Conservation (phyloP, 1,140 invertebrate genomes). For the Trichonephila clavipes region DNA sequence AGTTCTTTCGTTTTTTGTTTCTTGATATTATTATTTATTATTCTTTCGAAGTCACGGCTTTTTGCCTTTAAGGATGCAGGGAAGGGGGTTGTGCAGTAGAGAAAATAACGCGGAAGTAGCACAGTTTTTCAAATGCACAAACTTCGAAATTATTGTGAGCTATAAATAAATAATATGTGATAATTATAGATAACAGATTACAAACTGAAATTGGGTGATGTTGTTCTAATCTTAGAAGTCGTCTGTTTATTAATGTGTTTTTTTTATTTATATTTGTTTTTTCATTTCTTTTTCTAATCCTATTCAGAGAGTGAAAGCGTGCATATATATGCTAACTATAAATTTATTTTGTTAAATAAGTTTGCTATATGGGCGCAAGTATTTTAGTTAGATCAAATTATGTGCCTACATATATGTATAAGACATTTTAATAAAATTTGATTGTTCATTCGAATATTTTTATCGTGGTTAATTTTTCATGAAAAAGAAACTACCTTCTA, state of each 20-base stretch:
- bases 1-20: constrained; percentile 6
- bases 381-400: too few species aligned
- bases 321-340: too few species aligned
- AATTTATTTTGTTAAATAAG: too few species aligned
- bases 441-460: too few species aligned
- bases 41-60: constrained; percentile 54
- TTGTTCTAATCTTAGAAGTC: neutral
- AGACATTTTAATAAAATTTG: too few species aligned
- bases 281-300: neutral
- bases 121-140: neutral
- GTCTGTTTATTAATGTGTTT: neutral
- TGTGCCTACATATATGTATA: too few species aligned
- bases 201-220: too few species aligned
- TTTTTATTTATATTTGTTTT: neutral
- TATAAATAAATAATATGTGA: neutral
- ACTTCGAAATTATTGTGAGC: neutral
- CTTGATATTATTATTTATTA: constrained; percentile 18
- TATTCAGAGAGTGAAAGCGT: too few species aligned
- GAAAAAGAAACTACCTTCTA: too few species aligned
- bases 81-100: constrained; percentile 46
- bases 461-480: too few species aligned
- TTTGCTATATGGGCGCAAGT: too few species aligned
- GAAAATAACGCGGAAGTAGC: constrained; percentile 50
- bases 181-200: neutral
- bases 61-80: constrained; percentile 52